Conservation (phyloP, 2,888 invertebrate species). For the Steromphala cineraria region DNA sequence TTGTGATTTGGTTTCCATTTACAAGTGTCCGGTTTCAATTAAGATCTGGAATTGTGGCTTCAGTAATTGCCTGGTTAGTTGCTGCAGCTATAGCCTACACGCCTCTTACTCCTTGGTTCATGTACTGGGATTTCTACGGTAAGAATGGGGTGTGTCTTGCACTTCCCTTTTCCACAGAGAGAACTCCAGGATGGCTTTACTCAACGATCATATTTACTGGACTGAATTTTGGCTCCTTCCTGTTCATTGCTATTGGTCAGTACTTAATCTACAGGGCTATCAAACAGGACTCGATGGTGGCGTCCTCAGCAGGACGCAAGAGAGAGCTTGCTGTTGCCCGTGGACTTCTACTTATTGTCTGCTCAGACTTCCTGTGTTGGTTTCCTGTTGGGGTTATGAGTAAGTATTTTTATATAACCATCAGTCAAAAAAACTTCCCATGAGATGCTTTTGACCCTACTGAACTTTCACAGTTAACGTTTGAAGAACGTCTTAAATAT, state of each 20-base stretch:
- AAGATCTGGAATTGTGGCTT: conserved; percentile 46
- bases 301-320: conserved; percentile 24
- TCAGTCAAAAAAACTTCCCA: too few relatives aligned
- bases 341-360: conserved; percentile 62
- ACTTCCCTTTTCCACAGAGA: conserved; percentile 68
- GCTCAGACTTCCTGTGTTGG: conserved; percentile 66
- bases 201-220: conserved; percentile 66
- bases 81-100: conserved; percentile 58
- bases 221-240: conserved; percentile 65
- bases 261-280: conserved; percentile 64
- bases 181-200: conserved; percentile 71
- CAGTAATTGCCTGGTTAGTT: conserved; percentile 55
- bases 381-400: conserved; percentile 45
- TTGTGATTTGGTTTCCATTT: conserved; percentile 80
- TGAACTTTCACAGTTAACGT: too few relatives aligned
- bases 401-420: not conserved
- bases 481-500: too few relatives aligned
- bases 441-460: too few relatives aligned
- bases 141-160: conserved; percentile 67
- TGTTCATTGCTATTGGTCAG: conserved; percentile 67
- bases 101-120: conserved; percentile 54
- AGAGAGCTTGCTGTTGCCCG: conserved; percentile 56
- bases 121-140: not conserved
- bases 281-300: not conserved
- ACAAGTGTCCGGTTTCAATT: conserved; percentile 53